Evolutionary conservation across 2,797 vertebrate species (phyloP).

Genomic region (Darevskia mixta): DNA sequence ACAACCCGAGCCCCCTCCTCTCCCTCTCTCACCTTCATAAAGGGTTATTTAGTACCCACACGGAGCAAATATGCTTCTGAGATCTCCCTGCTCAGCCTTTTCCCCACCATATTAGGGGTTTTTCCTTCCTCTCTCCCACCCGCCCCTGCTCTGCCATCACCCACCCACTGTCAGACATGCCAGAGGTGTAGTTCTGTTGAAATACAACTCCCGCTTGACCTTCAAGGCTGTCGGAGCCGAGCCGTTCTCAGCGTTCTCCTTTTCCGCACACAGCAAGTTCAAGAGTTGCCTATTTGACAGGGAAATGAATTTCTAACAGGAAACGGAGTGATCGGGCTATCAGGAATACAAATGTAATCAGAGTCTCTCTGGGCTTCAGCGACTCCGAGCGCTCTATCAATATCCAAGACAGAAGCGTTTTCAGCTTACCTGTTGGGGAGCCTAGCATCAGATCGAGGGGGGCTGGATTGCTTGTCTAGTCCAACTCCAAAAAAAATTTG

Average conservation of each 20-base stretch:
- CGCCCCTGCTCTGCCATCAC: background rate
- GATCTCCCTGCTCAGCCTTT: constrained; percentile 48
- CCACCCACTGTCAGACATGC: constrained; percentile 38
- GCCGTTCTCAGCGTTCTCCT: constrained; percentile 64
- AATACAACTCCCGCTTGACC: constrained; percentile 50
- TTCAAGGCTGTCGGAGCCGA: constrained; percentile 36
- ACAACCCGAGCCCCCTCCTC: background rate
- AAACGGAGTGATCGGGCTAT: constrained; percentile 38
- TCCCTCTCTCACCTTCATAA: constrained; percentile 32
- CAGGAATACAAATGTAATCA: constrained; percentile 56
- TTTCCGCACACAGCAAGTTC: constrained; percentile 53
- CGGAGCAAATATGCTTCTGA: constrained; percentile 50
- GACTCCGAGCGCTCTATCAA: accelerated
- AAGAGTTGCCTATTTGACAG: constrained; percentile 46
- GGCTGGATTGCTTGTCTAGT: too few species aligned
- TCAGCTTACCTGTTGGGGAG: constrained; percentile 15
- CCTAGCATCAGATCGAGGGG: too few species aligned
- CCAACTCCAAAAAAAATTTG: too few species aligned
- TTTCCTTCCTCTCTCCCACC: background rate
- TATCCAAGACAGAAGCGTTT: background rate
- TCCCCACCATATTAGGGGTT: constrained; percentile 61
- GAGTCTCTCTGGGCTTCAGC: background rate
- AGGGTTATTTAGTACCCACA: constrained; percentile 47
- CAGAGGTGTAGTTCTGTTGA: constrained; percentile 51
- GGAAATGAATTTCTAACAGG: constrained; percentile 36